A percentile compares a stretch with the other conserved stretches of the same genome.
These are phyloP conservation scores for Pogonomyrmex barbatus DNA, from an alignment of 1,140 invertebrate species.

Conservation along the genomic window DNA sequence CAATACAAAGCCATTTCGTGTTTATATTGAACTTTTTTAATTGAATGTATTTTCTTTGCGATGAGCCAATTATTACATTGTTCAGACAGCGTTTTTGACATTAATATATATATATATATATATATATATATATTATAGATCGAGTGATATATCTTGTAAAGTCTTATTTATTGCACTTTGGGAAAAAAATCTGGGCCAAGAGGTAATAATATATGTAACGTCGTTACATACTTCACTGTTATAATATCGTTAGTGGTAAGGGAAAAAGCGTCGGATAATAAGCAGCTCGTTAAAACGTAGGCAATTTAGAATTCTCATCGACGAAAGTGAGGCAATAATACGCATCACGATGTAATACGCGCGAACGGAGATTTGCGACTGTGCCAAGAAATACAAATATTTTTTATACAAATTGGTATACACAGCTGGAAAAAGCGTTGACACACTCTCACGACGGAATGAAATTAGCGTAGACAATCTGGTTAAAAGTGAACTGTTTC, in stretches of 20 bases:
- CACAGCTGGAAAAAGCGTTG: conserved; percentile 28
- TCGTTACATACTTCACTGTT: background rate
- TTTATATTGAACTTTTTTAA: background rate
- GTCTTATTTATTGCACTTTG: conserved; percentile 4
- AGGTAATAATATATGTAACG: background rate
- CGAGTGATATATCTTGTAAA: background rate
- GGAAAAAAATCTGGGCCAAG: conserved; percentile 1
- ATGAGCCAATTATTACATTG: background rate
- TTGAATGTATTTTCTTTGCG: background rate
- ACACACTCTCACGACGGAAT: conserved; percentile 2
- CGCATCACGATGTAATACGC: conserved; percentile 38
- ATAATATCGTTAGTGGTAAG: background rate
- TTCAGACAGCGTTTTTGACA: background rate
- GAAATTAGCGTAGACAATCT: conserved; percentile 56
- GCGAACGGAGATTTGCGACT: conserved; percentile 68
- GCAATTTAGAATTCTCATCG: conserved; percentile 46
- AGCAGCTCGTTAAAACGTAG: conserved; percentile 14
- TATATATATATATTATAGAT: background rate
- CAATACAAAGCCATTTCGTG: background rate
- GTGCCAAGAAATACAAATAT: conserved; percentile 71
- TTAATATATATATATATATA: background rate
- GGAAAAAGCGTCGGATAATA: background rate
- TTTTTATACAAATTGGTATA: conserved; percentile 76
- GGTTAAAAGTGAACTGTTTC: conserved; percentile 38
- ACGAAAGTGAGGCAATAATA: conserved; percentile 38